A percentile compares a stretch with the other conserved stretches of the same genome.
Evolutionary conservation across 2,113 vertebrate genomes (phyloP).

Genomic region (Eira barbara): DNA sequence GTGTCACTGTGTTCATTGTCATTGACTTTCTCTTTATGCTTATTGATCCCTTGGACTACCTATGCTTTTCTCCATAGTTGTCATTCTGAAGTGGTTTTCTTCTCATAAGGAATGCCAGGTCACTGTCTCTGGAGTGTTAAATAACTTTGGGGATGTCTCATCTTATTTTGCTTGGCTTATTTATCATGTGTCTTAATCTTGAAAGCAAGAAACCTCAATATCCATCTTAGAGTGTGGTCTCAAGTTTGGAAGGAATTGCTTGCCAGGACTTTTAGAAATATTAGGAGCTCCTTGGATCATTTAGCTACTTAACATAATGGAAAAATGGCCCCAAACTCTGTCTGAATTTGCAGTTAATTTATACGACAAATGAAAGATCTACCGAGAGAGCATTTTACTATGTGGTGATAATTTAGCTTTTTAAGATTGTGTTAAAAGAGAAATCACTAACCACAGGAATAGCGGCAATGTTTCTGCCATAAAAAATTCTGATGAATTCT

Average conservation of each 20-base stretch:
- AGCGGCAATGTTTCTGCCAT: background rate
- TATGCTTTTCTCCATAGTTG: background rate
- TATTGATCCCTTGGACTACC: background rate
- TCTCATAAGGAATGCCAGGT: slow-evolving; percentile 7
- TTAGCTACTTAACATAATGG: background rate
- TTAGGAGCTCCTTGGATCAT: background rate
- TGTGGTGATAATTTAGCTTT: background rate
- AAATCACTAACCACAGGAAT: background rate
- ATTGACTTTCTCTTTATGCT: background rate
- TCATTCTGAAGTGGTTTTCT: slow-evolving; percentile 18
- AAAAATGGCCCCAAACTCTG: background rate
- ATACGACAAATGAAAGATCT: background rate
- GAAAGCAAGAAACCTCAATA: slow-evolving; percentile 23
- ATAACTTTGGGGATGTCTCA: background rate
- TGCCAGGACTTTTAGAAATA: slow-evolving; percentile 24
- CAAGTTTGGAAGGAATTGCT: background rate
- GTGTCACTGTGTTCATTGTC: background rate
- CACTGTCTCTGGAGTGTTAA: background rate
- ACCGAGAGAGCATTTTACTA: background rate
- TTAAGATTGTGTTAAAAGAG: background rate
- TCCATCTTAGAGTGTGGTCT: slow-evolving; percentile 53
- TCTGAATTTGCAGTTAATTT: background rate
- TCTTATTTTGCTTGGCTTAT: slow-evolving; percentile 47
- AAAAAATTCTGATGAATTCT: slow-evolving; percentile 29
- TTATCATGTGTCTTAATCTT: background rate